These are phyloP conservation scores for Rotaria macrura DNA, from an alignment of 2,888 invertebrate species.

Conservation along the genomic window DNA sequence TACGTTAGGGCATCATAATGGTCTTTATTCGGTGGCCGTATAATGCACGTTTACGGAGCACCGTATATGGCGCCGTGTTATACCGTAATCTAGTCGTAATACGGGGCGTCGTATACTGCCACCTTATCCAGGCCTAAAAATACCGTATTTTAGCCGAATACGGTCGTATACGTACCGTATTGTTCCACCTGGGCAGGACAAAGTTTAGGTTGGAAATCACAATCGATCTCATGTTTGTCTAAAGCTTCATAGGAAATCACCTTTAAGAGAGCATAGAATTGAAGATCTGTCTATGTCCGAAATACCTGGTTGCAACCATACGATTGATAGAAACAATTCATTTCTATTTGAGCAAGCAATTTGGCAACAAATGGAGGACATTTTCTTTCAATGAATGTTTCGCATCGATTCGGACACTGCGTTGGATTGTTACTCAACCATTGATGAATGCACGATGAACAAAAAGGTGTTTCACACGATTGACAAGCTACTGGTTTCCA, in stretches of 20 bases:
- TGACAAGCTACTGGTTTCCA: neutral
- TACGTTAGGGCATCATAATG: no score
- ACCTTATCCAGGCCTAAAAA: no score
- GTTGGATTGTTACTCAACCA: neutral
- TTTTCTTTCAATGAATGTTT: neutral
- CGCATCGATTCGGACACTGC: neutral
- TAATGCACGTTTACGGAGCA: no score
- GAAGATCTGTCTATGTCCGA: neutral
- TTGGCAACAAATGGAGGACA: neutral
- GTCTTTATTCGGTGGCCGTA: no score
- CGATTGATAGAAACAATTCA: neutral
- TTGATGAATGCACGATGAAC: neutral
- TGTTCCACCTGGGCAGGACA: no score
- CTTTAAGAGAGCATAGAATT: neutral
- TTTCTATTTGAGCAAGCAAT: neutral
- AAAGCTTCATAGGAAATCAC: neutral
- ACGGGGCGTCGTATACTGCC: no score
- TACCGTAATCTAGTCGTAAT: no score
- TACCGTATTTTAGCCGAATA: no score
- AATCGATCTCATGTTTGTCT: neutral
- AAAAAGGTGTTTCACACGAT: neutral
- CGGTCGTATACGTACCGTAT: no score
- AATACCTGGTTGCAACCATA: neutral
- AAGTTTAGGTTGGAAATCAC: neutral
- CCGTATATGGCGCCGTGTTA: no score